These are phyloP conservation scores for Augochlorella aurata DNA, from an alignment of 2,888 invertebrate genomes.

Conservation along the genomic window DNA sequence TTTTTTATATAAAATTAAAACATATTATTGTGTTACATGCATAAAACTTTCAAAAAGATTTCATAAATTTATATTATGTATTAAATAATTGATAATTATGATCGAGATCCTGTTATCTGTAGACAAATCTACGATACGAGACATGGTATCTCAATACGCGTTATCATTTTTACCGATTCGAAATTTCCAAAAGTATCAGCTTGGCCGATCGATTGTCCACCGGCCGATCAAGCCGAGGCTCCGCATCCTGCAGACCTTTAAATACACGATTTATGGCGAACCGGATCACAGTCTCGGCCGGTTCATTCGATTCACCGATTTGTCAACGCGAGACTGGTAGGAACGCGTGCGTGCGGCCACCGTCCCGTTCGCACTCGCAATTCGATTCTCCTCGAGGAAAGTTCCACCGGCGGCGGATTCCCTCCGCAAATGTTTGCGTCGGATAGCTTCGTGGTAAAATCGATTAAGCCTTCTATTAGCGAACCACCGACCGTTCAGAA, in stretches of 20 bases:
- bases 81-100: too few relatives aligned
- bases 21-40: too few relatives aligned
- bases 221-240: neutral
- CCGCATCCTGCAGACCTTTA: neutral
- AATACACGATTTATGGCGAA: neutral
- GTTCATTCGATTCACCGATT: neutral
- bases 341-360: neutral
- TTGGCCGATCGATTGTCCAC: neutral
- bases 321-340: neutral
- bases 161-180: too few relatives aligned
- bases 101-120: too few relatives aligned
- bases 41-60: too few relatives aligned
- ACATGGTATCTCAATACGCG: too few relatives aligned
- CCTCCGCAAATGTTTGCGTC: constrained; percentile 39
- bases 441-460: constrained; percentile 39
- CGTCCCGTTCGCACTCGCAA: constrained; percentile 6
- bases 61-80: too few relatives aligned
- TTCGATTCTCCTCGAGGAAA: constrained; percentile 5
- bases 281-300: neutral
- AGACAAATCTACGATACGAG: too few relatives aligned
- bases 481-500: constrained; percentile 23
- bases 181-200: too few relatives aligned
- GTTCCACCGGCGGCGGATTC: constrained; percentile 17
- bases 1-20: too few relatives aligned
- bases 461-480: constrained; percentile 43